These are phyloP conservation scores for Drosophila repleta DNA, from an alignment of 1,140 invertebrate species.

Conservation along the genomic window DNA sequence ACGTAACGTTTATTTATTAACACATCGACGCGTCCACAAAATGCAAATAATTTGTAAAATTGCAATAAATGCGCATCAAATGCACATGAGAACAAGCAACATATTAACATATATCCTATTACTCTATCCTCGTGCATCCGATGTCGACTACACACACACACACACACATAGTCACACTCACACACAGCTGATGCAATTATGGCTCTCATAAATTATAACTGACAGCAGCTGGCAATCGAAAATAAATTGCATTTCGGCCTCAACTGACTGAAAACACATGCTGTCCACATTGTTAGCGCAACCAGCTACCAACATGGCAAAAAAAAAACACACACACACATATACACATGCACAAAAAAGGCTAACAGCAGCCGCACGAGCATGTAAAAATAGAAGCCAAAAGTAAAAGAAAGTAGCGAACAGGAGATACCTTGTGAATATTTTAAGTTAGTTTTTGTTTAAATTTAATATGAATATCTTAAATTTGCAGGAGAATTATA, in stretches of 20 bases:
- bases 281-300: slow-evolving; percentile 48
- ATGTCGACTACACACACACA: slow-evolving; percentile 11
- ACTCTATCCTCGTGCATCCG: slow-evolving; percentile 1
- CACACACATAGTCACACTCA: background rate
- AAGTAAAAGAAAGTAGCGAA: background rate
- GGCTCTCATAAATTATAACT: slow-evolving; percentile 66
- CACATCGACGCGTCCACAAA: slow-evolving; percentile 42
- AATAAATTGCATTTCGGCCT: slow-evolving; percentile 61
- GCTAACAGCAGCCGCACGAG: slow-evolving; percentile 31
- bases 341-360: slow-evolving; percentile 9
- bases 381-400: slow-evolving; percentile 39
- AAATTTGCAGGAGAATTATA: too few relatives aligned
- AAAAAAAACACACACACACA: background rate
- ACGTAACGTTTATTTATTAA: slow-evolving; percentile 55
- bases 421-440: slow-evolving; percentile 4
- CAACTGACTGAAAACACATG: slow-evolving; percentile 49
- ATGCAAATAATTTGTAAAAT: slow-evolving; percentile 37
- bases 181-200: slow-evolving; percentile 36
- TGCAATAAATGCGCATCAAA: slow-evolving; percentile 52
- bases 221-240: slow-evolving; percentile 67
- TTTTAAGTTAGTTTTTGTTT: too few relatives aligned
- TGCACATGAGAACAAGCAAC: slow-evolving; percentile 19
- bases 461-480: too few relatives aligned
- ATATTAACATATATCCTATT: slow-evolving; percentile 26
- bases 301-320: slow-evolving; percentile 19